Evolutionary conservation across 1,140 invertebrate genomes (phyloP), one percentile per base, ranked within the genome.

Genomic region (Monochamus saltuarius): DNA sequence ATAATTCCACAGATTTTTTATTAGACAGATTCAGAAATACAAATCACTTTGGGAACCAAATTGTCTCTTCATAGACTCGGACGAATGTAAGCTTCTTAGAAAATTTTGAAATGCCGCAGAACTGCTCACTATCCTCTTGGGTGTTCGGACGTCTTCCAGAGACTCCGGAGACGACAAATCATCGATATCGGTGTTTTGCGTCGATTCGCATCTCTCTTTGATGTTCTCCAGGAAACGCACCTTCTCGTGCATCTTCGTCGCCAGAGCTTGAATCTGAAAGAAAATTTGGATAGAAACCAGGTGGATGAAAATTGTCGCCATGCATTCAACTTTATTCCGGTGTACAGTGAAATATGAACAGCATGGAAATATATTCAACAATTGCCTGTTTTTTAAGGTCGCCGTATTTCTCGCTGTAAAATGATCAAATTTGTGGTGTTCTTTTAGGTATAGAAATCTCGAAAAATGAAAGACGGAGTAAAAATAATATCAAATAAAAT

Each of bases 81-180:
- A 42, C 22, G 22, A 29, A 29, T 56, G 53, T 34, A 56, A 36
- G 45, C 38, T 39, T 38, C 56, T 59, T 40, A 68, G 37, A 36
- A 68, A 68, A 8, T 64, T 63, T 43, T 68, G 62, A 46, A 68
- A 68, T 35, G 64, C 64, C 14, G 64, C 37, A 0, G 67, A 68
- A 53, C 63, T 68, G 49, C 67, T 68, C 9, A 68, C 61, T 8
- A 68, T 46, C 40, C 64, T 57, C 45, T 56, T 57, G 1, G 66
- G 61, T 39, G 4, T 16, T 7, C 10, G 35, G 6, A 34, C 1
- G 10, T 60, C 58, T 46, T 61, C 61, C 36, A 29, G 14, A 11
- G 51, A 56, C 10, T 65, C 60, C n/a, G 59, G 59, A 16, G 55
- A 62, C 4, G 46, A 51, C 34, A 53, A 39, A 13, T 55, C 61